These are phyloP conservation scores for Echinarachnius parma DNA, from an alignment of 53 echinoderm and acorn worm species.

Conservation along the genomic window DNA sequence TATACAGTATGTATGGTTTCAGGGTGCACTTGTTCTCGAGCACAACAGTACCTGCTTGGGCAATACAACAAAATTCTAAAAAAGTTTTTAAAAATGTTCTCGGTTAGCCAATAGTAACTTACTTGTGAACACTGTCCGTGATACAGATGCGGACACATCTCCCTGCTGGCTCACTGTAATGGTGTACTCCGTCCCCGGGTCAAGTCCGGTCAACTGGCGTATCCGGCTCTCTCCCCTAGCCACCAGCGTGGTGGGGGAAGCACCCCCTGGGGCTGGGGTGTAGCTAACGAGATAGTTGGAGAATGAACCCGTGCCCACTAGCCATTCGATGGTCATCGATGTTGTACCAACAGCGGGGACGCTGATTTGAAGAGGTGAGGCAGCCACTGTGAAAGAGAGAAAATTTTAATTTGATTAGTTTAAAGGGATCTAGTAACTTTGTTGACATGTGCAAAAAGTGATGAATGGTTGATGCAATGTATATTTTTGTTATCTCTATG, in stretches of 20 bases:
- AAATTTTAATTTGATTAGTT: no score
- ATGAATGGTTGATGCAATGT: no score
- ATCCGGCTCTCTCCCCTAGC: slow-evolving; percentile 15
- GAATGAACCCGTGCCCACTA: slow-evolving; percentile 31
- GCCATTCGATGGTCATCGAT: slow-evolving; percentile 24
- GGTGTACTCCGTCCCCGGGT: slow-evolving; percentile 46
- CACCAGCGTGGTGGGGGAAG: not conserved
- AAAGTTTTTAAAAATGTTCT: no score
- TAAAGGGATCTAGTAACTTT: no score
- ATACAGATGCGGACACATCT: not conserved
- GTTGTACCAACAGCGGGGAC: slow-evolving; percentile 23
- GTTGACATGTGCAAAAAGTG: no score
- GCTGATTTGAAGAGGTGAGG: slow-evolving; percentile 29
- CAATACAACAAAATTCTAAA: no score
- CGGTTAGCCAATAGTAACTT: no score
- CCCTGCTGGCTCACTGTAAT: slow-evolving; percentile 31
- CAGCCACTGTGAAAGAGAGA: slow-evolving; percentile 44
- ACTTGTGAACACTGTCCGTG: slow-evolving; percentile 18
- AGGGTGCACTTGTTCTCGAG: no score
- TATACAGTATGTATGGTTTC: no score
- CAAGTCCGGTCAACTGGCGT: slow-evolving; percentile 12
- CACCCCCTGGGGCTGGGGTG: slow-evolving; percentile 2
- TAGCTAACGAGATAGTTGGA: slow-evolving; percentile 45
- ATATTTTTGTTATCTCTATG: no score
- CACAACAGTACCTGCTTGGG: no score